Conservation (phyloP, 2,113 vertebrate genomes). For the Colius striatus region DNA sequence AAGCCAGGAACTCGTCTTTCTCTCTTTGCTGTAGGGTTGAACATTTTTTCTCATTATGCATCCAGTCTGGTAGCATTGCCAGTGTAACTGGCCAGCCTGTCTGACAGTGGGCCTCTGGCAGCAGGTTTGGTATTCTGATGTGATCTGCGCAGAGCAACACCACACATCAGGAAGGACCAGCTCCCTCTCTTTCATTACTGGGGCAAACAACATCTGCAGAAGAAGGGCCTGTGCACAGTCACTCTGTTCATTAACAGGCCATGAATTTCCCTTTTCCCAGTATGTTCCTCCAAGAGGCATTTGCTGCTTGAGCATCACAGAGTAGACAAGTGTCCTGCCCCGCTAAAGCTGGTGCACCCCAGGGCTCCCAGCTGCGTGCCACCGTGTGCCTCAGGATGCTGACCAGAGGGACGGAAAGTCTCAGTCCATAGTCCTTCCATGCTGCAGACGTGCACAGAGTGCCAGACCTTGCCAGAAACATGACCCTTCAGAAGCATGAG, state of each 20-base stretch:
- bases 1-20: neutral
- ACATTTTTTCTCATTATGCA: rapidly evolving
- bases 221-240: rapidly evolving
- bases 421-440: rapidly evolving
- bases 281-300: neutral
- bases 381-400: neutral
- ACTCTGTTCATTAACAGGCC: rapidly evolving
- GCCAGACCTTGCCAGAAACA: neutral
- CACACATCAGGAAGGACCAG: too few relatives aligned
- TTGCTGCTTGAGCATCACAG: neutral
- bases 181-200: neutral
- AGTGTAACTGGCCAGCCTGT: neutral
- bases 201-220: rapidly evolving
- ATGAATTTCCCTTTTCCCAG: rapidly evolving
- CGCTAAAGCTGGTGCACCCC: neutral
- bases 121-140: neutral
- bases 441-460: rapidly evolving
- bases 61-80: neutral
- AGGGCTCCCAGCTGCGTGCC: rapidly evolving
- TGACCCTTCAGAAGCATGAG: rapidly evolving
- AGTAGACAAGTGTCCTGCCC: neutral
- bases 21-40: neutral
- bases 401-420: rapidly evolving
- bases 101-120: neutral
- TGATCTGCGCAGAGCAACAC: neutral